Base-by-base conservation (phyloP, 2,888 invertebrate species). In the Dynastes tityus region DNA sequence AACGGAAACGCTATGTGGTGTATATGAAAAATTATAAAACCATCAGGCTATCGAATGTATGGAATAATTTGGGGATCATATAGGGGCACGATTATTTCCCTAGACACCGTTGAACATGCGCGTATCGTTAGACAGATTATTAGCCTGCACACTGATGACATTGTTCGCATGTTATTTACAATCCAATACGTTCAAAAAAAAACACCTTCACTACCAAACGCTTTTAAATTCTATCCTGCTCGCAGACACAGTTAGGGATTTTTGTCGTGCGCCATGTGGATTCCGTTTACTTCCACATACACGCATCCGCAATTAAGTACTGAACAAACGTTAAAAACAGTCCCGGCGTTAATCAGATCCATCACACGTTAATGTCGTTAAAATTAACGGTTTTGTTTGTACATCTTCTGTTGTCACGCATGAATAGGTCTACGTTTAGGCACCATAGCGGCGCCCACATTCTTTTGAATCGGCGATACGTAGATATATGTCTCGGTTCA, bases 341-440 rank as follows among this genome's bases (percentile, higher is more conserved):
- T 40, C 58, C 40, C 11, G 45, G 40, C 73, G 58, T 73, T 73
- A 73, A 73, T 73, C 73, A 73, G 73, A 73, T 73, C 73, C 58
- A 58, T 58, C 73, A 40, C 58, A 73, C 73, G 55, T 58, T 73
- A 73, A 73, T 58, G 40, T 73, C 58, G 73, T 73, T 73, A 58
- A 61, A 73, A 73, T 73, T 73, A 58, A 73, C 73, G 73, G 37
- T 73, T 73, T 73, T 73, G 73, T 73, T 73, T 73, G 73, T 58
- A 73, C 73, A 73, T 61, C 55, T 58, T 73, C 73, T 58, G 40
- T 40, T 22, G 40, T 67, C 58, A 40, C 73, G 37, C 73, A 58
- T 27, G 55, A 58, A 22, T 40, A 40, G 11, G 16, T 55, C 8
- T 58, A 58, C 40, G 40, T 61, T 58, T 37, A 40, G 37, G 16